Evolutionary conservation across 1,140 invertebrate species (phyloP).

Genomic region (Acromyrmex heyeri): DNA sequence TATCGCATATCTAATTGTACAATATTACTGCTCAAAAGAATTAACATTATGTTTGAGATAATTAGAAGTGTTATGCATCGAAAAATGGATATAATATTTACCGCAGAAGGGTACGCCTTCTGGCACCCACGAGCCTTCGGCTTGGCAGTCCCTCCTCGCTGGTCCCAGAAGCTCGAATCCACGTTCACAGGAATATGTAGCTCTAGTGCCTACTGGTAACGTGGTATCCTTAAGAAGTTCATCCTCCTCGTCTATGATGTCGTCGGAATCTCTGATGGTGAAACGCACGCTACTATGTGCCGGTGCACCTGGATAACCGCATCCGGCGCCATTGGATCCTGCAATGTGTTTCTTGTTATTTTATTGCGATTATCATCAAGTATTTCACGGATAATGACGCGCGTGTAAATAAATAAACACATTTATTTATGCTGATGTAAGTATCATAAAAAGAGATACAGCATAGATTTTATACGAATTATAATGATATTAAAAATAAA

Average conservation of each 20-base stretch:
- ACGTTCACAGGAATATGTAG: conserved; percentile 95
- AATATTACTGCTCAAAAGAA: background rate
- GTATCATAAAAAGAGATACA: background rate
- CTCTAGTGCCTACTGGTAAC: conserved; percentile 90
- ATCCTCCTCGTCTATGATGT: conserved; percentile 84
- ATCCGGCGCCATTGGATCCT: conserved; percentile 84
- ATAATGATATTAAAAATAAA: conserved; percentile 2
- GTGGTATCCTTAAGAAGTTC: conserved; percentile 87
- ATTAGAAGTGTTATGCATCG: background rate
- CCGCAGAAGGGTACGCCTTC: conserved; percentile 97
- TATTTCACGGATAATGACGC: background rate
- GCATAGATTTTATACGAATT: background rate
- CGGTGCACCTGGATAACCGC: conserved; percentile 97
- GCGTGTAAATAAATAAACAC: background rate
- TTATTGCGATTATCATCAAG: background rate
- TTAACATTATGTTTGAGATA: background rate
- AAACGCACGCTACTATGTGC: conserved; percentile 94
- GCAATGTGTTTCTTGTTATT: conserved; percentile 42
- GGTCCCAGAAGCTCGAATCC: conserved; percentile 97
- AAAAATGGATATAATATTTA: conserved; percentile 87
- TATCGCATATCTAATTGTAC: background rate
- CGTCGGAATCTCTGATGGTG: conserved; percentile 84
- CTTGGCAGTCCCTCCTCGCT: conserved; percentile 91
- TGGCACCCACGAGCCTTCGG: conserved; percentile 94
- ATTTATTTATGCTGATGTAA: conserved; percentile 1